Percentiles rank a stretch among this genome's conserved stretches.
These are phyloP conservation scores for Platichthys stellatus DNA, from an alignment of 2,113 vertebrate genomes.

Conservation along the genomic window DNA sequence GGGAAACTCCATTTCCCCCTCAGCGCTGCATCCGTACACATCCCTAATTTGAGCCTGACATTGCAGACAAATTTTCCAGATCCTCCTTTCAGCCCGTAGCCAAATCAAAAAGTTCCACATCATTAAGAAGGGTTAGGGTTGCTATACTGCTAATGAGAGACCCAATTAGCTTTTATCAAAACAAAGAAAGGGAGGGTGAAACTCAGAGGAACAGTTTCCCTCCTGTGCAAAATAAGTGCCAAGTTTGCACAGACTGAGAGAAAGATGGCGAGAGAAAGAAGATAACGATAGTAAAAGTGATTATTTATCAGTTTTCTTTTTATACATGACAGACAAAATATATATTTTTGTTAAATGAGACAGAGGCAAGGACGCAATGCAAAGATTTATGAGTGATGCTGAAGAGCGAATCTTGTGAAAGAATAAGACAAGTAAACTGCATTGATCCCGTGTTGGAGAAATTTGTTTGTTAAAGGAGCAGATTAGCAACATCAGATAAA, in stretches of 20 bases:
- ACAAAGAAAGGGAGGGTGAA: slow-evolving; percentile 39
- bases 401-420: too few relatives aligned
- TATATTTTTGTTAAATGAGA: too few relatives aligned
- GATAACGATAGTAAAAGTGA: background rate
- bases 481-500: too few relatives aligned
- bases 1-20: background rate
- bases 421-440: too few relatives aligned
- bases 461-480: too few relatives aligned
- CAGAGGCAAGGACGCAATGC: too few relatives aligned
- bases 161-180: slow-evolving; percentile 75
- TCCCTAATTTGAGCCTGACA: slow-evolving; percentile 56
- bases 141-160: slow-evolving; percentile 76
- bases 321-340: too few relatives aligned
- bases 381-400: too few relatives aligned
- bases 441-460: too few relatives aligned
- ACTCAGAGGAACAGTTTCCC: slow-evolving; percentile 47
- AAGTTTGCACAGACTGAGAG: slow-evolving; percentile 5
- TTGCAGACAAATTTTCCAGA: slow-evolving; percentile 31
- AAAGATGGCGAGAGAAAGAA: background rate
- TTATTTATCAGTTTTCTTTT: too few relatives aligned
- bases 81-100: slow-evolving; percentile 62
- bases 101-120: slow-evolving; percentile 80
- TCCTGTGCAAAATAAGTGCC: slow-evolving; percentile 45
- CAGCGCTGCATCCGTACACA: slow-evolving; percentile 22
- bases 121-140: slow-evolving; percentile 73